Conservation (phyloP, 2,797 vertebrate species). For the Argyrosomus regius region DNA sequence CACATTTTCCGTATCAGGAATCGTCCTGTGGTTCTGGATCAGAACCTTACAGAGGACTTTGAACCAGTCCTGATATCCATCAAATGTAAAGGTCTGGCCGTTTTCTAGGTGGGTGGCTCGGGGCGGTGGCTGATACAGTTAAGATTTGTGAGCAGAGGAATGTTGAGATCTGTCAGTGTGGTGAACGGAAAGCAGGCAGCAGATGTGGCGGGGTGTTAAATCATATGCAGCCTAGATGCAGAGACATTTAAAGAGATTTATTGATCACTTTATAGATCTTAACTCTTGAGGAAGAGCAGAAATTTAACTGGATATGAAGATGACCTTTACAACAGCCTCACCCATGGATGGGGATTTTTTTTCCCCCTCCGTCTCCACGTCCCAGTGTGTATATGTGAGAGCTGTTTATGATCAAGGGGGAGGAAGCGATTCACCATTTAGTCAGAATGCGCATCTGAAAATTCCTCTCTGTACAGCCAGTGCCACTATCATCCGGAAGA, state of each 20-base stretch:
- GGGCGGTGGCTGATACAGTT: constrained; percentile 22
- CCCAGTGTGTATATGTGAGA: constrained; percentile 37
- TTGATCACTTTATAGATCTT: constrained; percentile 86
- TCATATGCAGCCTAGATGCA: constrained; percentile 76
- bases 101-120: constrained; percentile 31
- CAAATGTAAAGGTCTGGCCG: constrained; percentile 52
- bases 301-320: constrained; percentile 81
- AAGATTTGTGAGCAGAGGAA: constrained; percentile 49
- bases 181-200: constrained; percentile 49
- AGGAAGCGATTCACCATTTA: constrained; percentile 65
- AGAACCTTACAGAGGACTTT: constrained; percentile 68
- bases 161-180: constrained; percentile 53
- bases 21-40: constrained; percentile 51
- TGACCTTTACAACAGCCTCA: constrained; percentile 83
- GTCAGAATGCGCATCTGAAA: constrained; percentile 55
- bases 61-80: constrained; percentile 64
- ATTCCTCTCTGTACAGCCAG: constrained; percentile 43
- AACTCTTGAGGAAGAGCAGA: constrained; percentile 83
- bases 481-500: constrained; percentile 53
- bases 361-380: constrained; percentile 12
- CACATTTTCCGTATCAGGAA: constrained; percentile 65
- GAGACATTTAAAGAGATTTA: constrained; percentile 86
- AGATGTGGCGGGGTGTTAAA: constrained; percentile 74
- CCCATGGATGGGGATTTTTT: constrained; percentile 47
- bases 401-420: constrained; percentile 50